phyloP scores from a whole-genome alignment of 2,888 invertebrate species.

The Phortica magna region DNA sequence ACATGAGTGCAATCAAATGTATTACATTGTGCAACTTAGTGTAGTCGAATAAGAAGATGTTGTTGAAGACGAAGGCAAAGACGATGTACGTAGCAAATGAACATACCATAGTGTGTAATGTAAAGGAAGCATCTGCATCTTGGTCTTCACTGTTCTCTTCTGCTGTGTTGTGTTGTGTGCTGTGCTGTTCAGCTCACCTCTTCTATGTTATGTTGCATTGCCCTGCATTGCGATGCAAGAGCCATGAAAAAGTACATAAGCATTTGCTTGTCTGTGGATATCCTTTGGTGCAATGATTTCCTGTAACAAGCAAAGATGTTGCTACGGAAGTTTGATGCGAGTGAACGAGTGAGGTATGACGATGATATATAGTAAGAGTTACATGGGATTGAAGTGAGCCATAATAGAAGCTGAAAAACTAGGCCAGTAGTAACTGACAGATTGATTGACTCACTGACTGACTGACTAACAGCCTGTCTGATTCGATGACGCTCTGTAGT shows the following conservation, averaged over 20 bases:
- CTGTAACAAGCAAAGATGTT: constrained; percentile 42
- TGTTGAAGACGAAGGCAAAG: not conserved
- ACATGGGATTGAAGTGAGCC: not conserved
- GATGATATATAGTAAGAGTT: constrained; percentile 27
- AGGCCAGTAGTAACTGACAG: constrained; percentile 33
- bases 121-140: constrained; percentile 35
- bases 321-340: constrained; percentile 19
- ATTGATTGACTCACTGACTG: not conserved
- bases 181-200: not conserved
- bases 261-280: constrained; percentile 48
- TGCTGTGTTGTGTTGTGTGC: not conserved
- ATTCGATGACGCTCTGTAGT: not conserved
- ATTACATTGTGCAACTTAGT: constrained; percentile 68
- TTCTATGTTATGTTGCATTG: not conserved
- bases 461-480: not conserved
- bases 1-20: constrained; percentile 71
- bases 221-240: constrained; percentile 26
- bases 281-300: constrained; percentile 66
- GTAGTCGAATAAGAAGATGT: not conserved
- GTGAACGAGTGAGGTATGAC: not conserved
- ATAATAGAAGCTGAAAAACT: constrained; percentile 26
- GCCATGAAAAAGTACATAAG: constrained; percentile 31
- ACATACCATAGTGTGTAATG: not conserved
- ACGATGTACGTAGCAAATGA: not conserved
- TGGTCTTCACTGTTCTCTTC: constrained; percentile 5